Conservation (phyloP, 2,797 vertebrate genomes). For the Karalla daura region DNA sequence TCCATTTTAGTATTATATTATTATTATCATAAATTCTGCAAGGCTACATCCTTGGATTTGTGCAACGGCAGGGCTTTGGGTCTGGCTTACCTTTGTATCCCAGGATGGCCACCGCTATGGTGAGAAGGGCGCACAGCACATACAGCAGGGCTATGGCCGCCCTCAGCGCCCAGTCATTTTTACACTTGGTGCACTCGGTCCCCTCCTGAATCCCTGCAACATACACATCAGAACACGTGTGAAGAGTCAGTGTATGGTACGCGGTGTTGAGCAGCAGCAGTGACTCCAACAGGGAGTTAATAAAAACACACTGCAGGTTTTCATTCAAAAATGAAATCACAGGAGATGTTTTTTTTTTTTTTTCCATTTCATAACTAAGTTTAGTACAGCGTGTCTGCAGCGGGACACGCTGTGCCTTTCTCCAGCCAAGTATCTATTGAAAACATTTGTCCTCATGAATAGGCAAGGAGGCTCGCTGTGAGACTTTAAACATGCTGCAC, state of each 20-base stretch:
- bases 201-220: constrained; percentile 98
- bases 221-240: constrained; percentile 44
- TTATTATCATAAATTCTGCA: background rate
- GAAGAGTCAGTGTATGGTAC: constrained; percentile 4
- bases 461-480: constrained; percentile 35
- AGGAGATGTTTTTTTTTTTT: constrained; percentile 19
- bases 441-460: constrained; percentile 61
- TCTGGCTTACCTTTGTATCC: constrained; percentile 94
- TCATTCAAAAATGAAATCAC: constrained; percentile 43
- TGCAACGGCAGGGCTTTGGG: background rate
- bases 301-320: constrained; percentile 27
- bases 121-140: constrained; percentile 93
- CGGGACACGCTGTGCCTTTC: constrained; percentile 53
- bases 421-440: constrained; percentile 61
- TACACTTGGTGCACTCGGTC: constrained; percentile 97
- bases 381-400: constrained; percentile 40
- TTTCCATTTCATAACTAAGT: constrained; percentile 49
- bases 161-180: constrained; percentile 97
- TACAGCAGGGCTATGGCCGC: constrained; percentile 94
- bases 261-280: constrained; percentile 1
- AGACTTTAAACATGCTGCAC: constrained; percentile 54
- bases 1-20: background rate
- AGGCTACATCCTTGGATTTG: background rate
- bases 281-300: constrained; percentile 2
- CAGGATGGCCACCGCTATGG: constrained; percentile 94